Conservation (phyloP, 2,797 vertebrate species). For the Gymnothorax javanicus region DNA sequence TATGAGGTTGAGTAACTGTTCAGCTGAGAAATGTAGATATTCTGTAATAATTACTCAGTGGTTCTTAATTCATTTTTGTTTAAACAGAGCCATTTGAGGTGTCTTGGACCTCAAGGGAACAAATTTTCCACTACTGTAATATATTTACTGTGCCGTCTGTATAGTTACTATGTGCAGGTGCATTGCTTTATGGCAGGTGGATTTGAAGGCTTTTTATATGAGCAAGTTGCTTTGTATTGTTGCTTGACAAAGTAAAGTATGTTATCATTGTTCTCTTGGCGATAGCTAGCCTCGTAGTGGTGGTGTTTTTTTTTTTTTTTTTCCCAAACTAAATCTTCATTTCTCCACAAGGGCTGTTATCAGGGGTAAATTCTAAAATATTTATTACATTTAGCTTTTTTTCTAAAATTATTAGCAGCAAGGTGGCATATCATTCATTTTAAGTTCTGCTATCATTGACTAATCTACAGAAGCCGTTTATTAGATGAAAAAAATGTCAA, state of each 20-base stretch:
- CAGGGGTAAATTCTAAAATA: too few species aligned
- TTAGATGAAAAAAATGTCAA: too few species aligned
- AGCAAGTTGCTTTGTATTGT: background rate
- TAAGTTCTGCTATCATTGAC: too few species aligned
- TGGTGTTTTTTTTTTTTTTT: background rate
- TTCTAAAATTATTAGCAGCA: too few species aligned
- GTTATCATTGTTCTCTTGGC: background rate
- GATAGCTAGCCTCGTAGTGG: background rate
- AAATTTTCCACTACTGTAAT: background rate
- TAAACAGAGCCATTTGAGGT: background rate
- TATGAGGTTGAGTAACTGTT: conserved; percentile 25
- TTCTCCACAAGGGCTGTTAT: too few species aligned
- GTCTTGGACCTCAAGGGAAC: background rate
- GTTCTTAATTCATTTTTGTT: conserved; percentile 9
- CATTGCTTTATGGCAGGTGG: background rate
- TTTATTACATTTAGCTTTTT: too few species aligned
- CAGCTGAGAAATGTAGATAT: conserved; percentile 34
- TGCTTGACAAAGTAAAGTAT: background rate
- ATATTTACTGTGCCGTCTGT: conserved; percentile 30
- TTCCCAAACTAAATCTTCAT: too few species aligned
- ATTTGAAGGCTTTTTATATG: too few species aligned
- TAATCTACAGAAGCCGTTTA: too few species aligned
- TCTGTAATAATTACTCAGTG: conserved; percentile 41
- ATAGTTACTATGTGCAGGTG: background rate
- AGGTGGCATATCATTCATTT: too few species aligned